phyloP scores from a whole-genome alignment of 2,888 invertebrate genomes.

The Lasioglossum zephyrum region DNA sequence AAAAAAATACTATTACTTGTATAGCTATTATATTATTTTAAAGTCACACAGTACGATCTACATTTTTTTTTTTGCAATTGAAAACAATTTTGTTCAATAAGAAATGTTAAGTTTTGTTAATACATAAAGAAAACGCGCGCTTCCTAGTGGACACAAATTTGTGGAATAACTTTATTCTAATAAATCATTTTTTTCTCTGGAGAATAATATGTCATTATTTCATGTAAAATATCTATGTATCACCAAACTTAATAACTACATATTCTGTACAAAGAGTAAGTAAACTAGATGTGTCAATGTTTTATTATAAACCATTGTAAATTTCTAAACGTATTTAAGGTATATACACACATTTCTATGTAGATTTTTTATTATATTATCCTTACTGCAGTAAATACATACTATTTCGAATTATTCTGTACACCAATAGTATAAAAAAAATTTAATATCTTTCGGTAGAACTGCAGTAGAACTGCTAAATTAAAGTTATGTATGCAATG shows the following conservation, averaged over 20 bases:
- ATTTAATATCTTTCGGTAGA: not conserved
- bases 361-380: not conserved
- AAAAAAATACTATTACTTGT: slow-evolving; percentile 9
- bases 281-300: slow-evolving; percentile 27
- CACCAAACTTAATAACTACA: slow-evolving; percentile 14
- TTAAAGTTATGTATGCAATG: not conserved
- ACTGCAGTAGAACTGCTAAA: not conserved
- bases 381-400: not conserved
- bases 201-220: slow-evolving; percentile 5
- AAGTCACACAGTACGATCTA: not conserved
- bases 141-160: slow-evolving; percentile 83
- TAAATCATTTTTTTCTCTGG: slow-evolving; percentile 5
- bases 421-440: not conserved
- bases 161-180: slow-evolving; percentile 3
- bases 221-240: slow-evolving; percentile 17
- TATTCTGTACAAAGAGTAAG: slow-evolving; percentile 17
- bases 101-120: slow-evolving; percentile 17
- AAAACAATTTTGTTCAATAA: slow-evolving; percentile 27
- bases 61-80: slow-evolving; percentile 10
- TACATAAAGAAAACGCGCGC: slow-evolving; percentile 89
- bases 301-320: slow-evolving; percentile 40
- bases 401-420: not conserved
- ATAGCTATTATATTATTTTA: slow-evolving; percentile 12
- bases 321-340: not conserved
- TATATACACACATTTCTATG: not conserved